Base-by-base conservation (phyloP, 2,888 invertebrate genomes). In the Geotrupes spiniger region DNA sequence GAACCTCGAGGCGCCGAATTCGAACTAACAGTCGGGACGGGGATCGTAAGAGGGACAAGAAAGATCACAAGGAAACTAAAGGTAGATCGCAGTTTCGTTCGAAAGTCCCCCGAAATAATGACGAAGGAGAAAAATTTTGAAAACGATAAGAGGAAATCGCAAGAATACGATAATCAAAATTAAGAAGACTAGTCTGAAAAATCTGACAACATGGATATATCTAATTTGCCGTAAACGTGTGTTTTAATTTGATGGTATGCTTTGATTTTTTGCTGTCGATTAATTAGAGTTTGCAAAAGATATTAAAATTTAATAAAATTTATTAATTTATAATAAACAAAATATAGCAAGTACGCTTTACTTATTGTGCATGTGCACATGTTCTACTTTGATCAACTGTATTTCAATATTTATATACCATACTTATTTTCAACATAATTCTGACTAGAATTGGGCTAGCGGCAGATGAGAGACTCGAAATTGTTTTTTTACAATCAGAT, bases 181-280 rank as follows among this genome's bases (percentile, higher is more conserved):
- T 80, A 83, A 49, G 82, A 83, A 59, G 80, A 81, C 53, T 61
- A 77, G 63, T 69, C 77, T 63, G 63, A 75, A 68, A 66, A 79
- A 71, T 82, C 82, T 1, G 85, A 86, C 70, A 86, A 87, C 66
- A 87, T 87, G 87, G 87, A 87, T 69, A 87, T 87, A 71, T 87
- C 87, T 10, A 86, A 87, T 72, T 87, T 87, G 49, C 87, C 87
- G 44, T 87, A 78, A 72, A 55, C 48, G 31, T 14, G 9, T 10
- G 3, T 33, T 12, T 12, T 12, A 33, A 8, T 33, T 6, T 33
- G 9, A 4, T 6, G 33, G 11, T 33, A 12, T 33, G 12, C n/a
- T 14, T 33, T 33, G 14, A 33, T 33, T 33, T 33, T 21, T 21
- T 21, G n/a, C n/a, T n/a, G n/a, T n/a, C n/a, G n/a, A n/a, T n/a